These are phyloP conservation scores for Bombus consobrinus DNA, from an alignment of 1,140 invertebrate genomes.

Conservation along the genomic window DNA sequence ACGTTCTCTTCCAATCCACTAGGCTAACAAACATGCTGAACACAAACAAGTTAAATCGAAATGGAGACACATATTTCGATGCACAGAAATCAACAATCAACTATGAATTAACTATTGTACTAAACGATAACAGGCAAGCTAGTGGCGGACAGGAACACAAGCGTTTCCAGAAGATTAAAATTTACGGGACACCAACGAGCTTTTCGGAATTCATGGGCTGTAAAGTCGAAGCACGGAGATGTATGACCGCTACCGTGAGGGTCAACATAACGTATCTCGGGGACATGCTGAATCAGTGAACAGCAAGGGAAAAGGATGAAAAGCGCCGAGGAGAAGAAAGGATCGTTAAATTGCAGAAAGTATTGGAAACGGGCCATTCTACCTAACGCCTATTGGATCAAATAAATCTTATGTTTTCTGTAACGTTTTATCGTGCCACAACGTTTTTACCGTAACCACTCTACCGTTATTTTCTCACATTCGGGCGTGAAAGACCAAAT, in stretches of 20 bases:
- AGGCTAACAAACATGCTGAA: not conserved
- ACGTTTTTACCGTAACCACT: constrained; percentile 9
- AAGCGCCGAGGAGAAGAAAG: constrained; percentile 24
- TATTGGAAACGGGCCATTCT: constrained; percentile 13
- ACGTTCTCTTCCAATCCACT: too few species aligned
- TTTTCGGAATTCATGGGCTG: constrained; percentile 71
- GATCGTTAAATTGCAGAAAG: constrained; percentile 39
- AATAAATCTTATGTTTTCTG: constrained; percentile 57
- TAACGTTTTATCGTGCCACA: not conserved
- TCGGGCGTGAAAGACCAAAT: not conserved
- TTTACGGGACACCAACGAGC: constrained; percentile 70
- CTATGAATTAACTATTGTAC: constrained; percentile 1
- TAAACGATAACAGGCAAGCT: not conserved
- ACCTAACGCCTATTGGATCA: constrained; percentile 40
- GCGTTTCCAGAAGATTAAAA: constrained; percentile 68
- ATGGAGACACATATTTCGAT: too few species aligned
- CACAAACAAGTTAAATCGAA: not conserved
- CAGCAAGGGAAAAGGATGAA: constrained; percentile 12
- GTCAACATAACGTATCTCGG: constrained; percentile 36
- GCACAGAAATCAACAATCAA: not conserved
- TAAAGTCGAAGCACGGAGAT: constrained; percentile 67
- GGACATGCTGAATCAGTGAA: constrained; percentile 48
- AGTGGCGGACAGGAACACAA: not conserved
- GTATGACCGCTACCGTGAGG: constrained; percentile 34
- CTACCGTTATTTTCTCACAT: not conserved